phyloP scores from a whole-genome alignment of 2,113 vertebrate species.

The Notechis scutatus region DNA sequence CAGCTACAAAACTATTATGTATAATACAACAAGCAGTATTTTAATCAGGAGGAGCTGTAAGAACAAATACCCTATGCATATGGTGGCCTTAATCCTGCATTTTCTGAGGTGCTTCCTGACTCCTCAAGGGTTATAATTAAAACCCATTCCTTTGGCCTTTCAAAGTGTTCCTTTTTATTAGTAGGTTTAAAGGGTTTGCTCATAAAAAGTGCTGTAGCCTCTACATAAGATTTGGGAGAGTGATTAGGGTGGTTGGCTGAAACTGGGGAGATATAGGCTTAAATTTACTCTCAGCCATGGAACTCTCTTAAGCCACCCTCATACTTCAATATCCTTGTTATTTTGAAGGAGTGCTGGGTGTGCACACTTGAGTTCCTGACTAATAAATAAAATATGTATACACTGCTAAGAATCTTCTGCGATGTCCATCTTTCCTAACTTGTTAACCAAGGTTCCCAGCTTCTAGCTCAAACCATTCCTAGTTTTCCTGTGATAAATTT shows the following conservation, averaged over 20 bases:
- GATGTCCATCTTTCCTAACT: not conserved
- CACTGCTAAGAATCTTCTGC: not conserved
- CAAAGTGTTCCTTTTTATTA: constrained; percentile 33
- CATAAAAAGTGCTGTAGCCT: constrained; percentile 25
- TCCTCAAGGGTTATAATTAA: constrained; percentile 43
- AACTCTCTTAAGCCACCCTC: not conserved
- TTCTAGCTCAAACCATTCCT: not conserved
- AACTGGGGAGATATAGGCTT: constrained; percentile 1
- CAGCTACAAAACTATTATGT: constrained; percentile 64
- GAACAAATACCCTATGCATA: constrained; percentile 45
- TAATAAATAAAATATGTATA: not conserved
- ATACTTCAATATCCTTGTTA: not conserved
- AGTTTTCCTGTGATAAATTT: not conserved
- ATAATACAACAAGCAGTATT: constrained; percentile 67
- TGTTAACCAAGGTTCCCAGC: not conserved
- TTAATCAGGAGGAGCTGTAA: constrained; percentile 68
- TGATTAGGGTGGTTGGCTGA: constrained; percentile 25
- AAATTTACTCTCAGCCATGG: not conserved
- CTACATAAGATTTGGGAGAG: constrained; percentile 17
- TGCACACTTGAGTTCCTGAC: not conserved
- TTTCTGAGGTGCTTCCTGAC: constrained; percentile 18
- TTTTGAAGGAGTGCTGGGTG: not conserved
- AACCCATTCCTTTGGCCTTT: constrained; percentile 33
- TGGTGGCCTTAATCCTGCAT: constrained; percentile 23
- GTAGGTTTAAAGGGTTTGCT: constrained; percentile 31